Evolutionary conservation across 1,140 invertebrate genomes (phyloP).

Genomic region (Trichonephila clavipes): DNA sequence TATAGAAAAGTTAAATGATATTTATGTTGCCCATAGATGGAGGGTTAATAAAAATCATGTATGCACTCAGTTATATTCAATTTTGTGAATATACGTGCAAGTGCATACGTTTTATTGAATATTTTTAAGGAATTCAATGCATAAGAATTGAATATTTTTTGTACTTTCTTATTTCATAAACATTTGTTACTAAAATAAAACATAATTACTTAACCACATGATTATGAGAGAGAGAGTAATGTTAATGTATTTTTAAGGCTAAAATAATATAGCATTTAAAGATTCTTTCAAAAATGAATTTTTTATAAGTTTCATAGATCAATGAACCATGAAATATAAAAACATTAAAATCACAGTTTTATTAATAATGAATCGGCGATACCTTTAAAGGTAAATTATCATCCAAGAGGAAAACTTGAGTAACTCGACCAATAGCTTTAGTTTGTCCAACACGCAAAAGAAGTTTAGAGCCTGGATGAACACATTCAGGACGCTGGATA

Average conservation of each 20-base stretch:
- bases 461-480: constrained; percentile 91
- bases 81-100: too few relatives aligned
- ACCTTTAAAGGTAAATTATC: constrained; percentile 75
- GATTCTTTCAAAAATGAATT: neutral
- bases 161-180: too few relatives aligned
- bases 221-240: too few relatives aligned
- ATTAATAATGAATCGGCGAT: constrained; percentile 42
- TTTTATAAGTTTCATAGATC: neutral
- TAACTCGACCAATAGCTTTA: constrained; percentile 94
- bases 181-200: too few relatives aligned
- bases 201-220: too few relatives aligned
- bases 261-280: neutral
- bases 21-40: too few relatives aligned
- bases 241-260: neutral
- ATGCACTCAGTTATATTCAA: too few relatives aligned
- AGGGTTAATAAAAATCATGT: too few relatives aligned
- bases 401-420: constrained; percentile 88
- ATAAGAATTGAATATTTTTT: too few relatives aligned
- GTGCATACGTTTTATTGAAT: neutral
- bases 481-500: constrained; percentile 93
- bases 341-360: constrained; percentile 20
- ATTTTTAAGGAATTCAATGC: neutral
- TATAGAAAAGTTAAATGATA: too few relatives aligned
- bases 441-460: constrained; percentile 93
- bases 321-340: constrained; percentile 12